Percentiles rank a stretch among this genome's conserved stretches.
Evolutionary conservation across 2,888 invertebrate genomes (phyloP).

Genomic region (Drosophila rubida): DNA sequence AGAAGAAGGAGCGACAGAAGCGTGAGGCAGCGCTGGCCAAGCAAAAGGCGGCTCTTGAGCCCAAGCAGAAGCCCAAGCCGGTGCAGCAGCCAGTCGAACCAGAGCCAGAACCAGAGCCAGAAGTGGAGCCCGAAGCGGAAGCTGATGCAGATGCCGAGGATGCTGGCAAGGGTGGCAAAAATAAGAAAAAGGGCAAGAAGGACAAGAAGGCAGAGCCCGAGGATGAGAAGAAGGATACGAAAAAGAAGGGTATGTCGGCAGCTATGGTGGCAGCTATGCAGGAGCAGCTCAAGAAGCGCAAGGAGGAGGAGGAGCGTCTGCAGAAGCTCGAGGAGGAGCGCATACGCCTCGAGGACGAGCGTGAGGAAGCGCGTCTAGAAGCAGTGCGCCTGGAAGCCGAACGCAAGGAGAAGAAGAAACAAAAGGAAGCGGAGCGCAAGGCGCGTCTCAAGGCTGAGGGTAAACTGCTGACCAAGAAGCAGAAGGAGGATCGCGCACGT

Average conservation of each 20-base stretch:
- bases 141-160: slow-evolving; percentile 75
- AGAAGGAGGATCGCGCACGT: slow-evolving; percentile 95
- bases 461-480: slow-evolving; percentile 95
- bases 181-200: slow-evolving; percentile 85
- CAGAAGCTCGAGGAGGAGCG: slow-evolving; percentile 92
- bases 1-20: slow-evolving; percentile 93
- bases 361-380: slow-evolving; percentile 90
- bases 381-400: slow-evolving; percentile 93
- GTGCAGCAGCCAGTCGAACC: slow-evolving; percentile 44
- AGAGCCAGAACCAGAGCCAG: slow-evolving; percentile 43
- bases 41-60: slow-evolving; percentile 83
- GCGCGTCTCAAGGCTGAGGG: slow-evolving; percentile 98
- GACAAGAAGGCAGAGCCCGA: slow-evolving; percentile 85
- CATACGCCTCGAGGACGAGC: slow-evolving; percentile 90
- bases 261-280: slow-evolving; percentile 96
- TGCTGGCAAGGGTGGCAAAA: slow-evolving; percentile 81
- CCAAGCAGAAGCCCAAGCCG: slow-evolving; percentile 76
- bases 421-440: slow-evolving; percentile 96
- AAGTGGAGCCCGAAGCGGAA: slow-evolving; percentile 31
- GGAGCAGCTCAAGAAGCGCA: slow-evolving; percentile 93
- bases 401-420: slow-evolving; percentile 93
- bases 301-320: slow-evolving; percentile 94
- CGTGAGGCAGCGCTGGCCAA: slow-evolving; percentile 87
- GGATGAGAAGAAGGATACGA: slow-evolving; percentile 86
- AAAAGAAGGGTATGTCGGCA: slow-evolving; percentile 91